phyloP scores from a whole-genome alignment of 2,113 vertebrate genomes.

The Dinomys branickii region DNA sequence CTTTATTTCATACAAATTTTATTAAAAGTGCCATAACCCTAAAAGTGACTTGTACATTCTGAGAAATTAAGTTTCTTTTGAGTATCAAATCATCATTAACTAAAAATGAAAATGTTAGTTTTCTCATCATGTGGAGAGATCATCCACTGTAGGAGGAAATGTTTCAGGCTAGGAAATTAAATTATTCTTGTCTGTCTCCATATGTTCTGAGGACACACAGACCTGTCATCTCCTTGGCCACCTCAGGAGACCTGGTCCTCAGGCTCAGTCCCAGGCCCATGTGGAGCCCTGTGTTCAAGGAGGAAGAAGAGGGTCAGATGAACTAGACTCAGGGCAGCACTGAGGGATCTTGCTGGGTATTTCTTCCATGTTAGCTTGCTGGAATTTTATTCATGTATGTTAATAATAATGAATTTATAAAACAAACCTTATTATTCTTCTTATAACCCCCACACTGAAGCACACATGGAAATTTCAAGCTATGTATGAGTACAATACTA shows the following conservation, averaged over 20 bases:
- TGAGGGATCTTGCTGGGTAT: no score
- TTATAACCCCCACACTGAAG: no score
- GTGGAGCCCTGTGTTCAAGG: no score
- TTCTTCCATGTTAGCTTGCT: no score
- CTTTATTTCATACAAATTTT: background rate
- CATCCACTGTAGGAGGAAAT: background rate
- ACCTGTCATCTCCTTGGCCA: background rate
- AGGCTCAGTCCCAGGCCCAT: background rate
- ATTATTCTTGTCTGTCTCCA: background rate
- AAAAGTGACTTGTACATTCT: background rate
- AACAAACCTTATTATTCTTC: background rate
- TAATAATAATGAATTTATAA: no score
- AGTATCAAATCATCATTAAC: background rate
- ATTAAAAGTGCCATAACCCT: background rate
- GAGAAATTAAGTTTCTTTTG: background rate
- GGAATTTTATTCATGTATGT: no score
- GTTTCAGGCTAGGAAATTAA: background rate
- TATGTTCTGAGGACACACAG: background rate
- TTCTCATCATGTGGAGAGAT: background rate
- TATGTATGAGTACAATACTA: no score
- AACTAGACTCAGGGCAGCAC: background rate
- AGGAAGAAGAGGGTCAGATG: background rate
- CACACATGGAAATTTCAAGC: no score
- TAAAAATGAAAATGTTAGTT: background rate
- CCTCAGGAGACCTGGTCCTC: background rate